Base-by-base conservation (phyloP, 2,797 vertebrate species). In the Selene dorsalis region DNA sequence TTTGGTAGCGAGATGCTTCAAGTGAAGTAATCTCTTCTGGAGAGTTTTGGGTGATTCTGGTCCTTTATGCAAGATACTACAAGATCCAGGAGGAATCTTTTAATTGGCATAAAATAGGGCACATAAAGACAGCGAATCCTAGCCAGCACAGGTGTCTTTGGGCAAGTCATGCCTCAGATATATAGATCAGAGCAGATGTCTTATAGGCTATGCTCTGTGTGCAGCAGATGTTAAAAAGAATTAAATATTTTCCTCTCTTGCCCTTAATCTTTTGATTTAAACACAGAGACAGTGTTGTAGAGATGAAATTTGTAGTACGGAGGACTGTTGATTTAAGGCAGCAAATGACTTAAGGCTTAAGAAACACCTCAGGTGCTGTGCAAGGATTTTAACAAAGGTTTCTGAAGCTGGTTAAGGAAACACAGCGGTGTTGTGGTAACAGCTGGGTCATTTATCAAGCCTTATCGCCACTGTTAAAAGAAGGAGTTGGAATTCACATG, bases 401-500 rank as follows among this genome's bases (percentile, higher is more conserved):
- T 65, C 18, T 20, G 35, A 35, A 38, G 68, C 53, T 32, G 65
- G 56, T 76, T 75, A 81, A 81, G 47, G 64, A 82, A 82, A 74
- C 64, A 66, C 35, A 45, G 39, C 28, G 56, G 43, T 69, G 69
- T 71, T 71, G 58, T 48, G 17, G 59, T 17, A 80, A 53, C 76
- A 75, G 67, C 64, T 20, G 4, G 69, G 78, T 78, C 69, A 77
- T 89, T 90, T 69, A 90, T 88, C 79, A 82, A 72, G 32, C n/a
- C 64, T 71, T 88, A 80, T 90, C 73, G 81, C 17, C 76, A 73
- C 57, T 65, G 41, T 71, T 73, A 68, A 65, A 77, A 50, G 18
- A 79, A 73, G 63, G 12, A 68, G 30, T 22, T n/a, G 57, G 26
- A 38, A 77, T 73, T 82, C 67, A 22, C 62, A 56, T 68, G 32